These are phyloP conservation scores for Dermolepida albohirtum DNA, from an alignment of 2,888 invertebrate genomes.

Conservation along the genomic window DNA sequence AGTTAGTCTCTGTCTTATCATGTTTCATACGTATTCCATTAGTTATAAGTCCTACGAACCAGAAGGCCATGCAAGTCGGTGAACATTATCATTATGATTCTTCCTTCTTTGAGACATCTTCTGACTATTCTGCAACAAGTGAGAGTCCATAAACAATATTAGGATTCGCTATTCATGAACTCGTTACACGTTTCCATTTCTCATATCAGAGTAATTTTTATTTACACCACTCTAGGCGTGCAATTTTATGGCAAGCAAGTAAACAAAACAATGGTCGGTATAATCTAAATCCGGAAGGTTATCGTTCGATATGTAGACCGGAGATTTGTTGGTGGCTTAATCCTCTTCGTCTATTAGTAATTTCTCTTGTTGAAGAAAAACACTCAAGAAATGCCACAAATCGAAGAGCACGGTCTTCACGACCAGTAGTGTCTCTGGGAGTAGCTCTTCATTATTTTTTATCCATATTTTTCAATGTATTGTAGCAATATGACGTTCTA, in stretches of 20 bases:
- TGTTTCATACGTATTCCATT: slow-evolving; percentile 3
- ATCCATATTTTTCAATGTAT: background rate
- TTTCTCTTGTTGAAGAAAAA: background rate
- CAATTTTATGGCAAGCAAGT: background rate
- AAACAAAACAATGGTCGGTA: background rate
- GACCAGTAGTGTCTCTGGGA: background rate
- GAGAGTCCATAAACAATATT: background rate
- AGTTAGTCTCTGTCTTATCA: background rate
- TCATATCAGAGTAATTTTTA: background rate
- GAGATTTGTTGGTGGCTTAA: background rate
- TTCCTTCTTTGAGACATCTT: too few relatives aligned
- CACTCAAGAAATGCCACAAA: background rate
- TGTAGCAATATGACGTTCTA: background rate
- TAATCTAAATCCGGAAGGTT: too few relatives aligned
- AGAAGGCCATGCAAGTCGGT: background rate
- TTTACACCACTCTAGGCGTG: background rate
- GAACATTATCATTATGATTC: background rate
- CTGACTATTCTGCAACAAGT: background rate
- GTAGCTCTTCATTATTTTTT: background rate
- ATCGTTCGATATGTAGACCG: background rate
- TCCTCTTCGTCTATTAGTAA: background rate
- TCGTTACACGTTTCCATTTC: background rate
- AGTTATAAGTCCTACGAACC: background rate
- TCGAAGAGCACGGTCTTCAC: background rate
- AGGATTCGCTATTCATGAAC: slow-evolving; percentile 3